A percentile compares a stretch with the other conserved stretches of the same genome.
Conservation (phyloP, 2,113 vertebrate genomes). For the Scophthalmus maximus region DNA sequence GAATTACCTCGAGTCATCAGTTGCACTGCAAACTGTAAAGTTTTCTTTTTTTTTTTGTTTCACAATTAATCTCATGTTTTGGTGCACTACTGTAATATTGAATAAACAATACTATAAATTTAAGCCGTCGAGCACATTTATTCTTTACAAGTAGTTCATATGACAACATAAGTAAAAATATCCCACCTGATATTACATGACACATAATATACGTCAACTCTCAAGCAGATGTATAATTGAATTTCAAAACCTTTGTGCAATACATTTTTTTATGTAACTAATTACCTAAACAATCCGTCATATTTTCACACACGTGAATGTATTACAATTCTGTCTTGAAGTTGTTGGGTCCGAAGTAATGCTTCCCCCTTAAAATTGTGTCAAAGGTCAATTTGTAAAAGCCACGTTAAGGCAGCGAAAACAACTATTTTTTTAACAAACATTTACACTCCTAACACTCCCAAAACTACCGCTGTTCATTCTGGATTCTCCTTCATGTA, state of each 20-base stretch:
- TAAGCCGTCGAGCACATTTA: not conserved
- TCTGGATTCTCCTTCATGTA: conserved; percentile 56
- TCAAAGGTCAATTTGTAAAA: conserved; percentile 11
- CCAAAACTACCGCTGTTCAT: conserved; percentile 65
- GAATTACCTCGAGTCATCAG: too few relatives aligned
- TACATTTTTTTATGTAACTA: conserved; percentile 5
- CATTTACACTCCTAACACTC: conserved; percentile 29
- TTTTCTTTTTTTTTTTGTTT: not conserved
- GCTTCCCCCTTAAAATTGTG: not conserved
- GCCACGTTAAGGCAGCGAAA: not conserved
- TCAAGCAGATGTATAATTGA: not conserved
- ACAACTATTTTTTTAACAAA: not conserved
- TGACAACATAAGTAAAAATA: not conserved
- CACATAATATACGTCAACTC: not conserved
- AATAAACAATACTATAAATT: not conserved
- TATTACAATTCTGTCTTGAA: too few relatives aligned
- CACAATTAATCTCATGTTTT: not conserved
- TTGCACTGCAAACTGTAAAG: not conserved
- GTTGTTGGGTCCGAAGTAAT: not conserved
- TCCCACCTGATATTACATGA: not conserved
- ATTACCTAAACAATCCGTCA: not conserved
- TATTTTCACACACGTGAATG: not conserved
- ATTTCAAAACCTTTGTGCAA: not conserved
- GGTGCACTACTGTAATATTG: not conserved
- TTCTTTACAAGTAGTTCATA: not conserved